Evolutionary conservation across 1,140 invertebrate species (phyloP).

Genomic region (Thaumatotibia leucotreta): DNA sequence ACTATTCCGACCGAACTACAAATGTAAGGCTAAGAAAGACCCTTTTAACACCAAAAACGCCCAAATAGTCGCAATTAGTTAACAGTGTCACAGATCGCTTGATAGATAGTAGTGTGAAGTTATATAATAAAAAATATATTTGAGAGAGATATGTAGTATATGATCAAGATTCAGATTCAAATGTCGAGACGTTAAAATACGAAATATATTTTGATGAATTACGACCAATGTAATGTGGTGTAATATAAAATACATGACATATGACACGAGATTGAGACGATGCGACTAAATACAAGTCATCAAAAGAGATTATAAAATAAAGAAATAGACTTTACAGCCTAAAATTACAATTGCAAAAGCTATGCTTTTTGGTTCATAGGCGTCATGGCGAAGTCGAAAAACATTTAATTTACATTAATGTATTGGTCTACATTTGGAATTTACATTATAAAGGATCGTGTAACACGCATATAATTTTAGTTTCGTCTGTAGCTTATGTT

Average conservation of each 20-base stretch:
- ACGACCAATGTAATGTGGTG: no score
- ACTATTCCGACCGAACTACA: no score
- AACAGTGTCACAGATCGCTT: no score
- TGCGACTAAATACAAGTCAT: neutral
- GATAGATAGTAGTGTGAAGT: no score
- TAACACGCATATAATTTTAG: neutral
- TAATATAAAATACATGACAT: no score
- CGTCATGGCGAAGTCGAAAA: neutral
- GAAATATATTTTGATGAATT: no score
- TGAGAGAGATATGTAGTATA: no score
- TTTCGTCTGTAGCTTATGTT: neutral
- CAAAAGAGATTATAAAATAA: constrained; percentile 2
- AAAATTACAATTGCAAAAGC: constrained; percentile 7
- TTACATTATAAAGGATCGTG: neutral
- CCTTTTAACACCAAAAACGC: neutral
- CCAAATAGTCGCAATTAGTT: no score
- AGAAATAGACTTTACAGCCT: constrained; percentile 5
- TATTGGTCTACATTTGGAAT: neutral
- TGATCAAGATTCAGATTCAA: no score
- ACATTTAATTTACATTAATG: neutral
- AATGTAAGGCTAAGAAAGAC: no score
- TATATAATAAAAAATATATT: no score
- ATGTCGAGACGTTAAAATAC: no score
- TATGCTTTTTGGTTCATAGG: neutral
- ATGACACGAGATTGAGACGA: neutral